Base-by-base conservation (phyloP, 2,797 vertebrate genomes). In the Loriculus beryllinus region DNA sequence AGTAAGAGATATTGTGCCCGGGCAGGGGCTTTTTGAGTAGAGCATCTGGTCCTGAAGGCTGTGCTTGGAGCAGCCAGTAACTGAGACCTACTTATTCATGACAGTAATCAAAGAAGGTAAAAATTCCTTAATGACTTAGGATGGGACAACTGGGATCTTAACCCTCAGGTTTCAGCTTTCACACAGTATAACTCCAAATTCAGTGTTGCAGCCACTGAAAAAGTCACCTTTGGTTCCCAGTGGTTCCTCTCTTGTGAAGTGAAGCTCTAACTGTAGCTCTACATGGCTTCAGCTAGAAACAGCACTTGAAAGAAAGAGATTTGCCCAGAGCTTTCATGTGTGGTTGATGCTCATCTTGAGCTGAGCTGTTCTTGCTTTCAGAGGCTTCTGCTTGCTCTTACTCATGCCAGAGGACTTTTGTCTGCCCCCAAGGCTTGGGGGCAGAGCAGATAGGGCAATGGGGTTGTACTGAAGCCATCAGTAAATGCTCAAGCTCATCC, bases 201-300 rank as follows among this genome's bases (percentile, higher is more conserved):
- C 42, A 60, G 31, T 37, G 28, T 16, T 71, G 28, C 52, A 81
- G 62, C 33, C 29, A 14, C 3, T 49, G 33, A 60, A 60, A 86
- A 86, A 83, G 25, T 51, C 57, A 37, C 45, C 26, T 81, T 63
- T 28, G 17, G 3, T 47, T 56, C 14, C 72, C 43, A 59, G 60
- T 62, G 26, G 39, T 15, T 79, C 33, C 29, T 57, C 21, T 74
- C 29, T 29, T 5, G 2, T 51, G 48, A 60, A 8, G 10, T 25
- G 22, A 54, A 84, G 9, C 31, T 43, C 7, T 0, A 54, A 4
- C 12, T 31, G 15, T 9, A 40, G 3, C 45, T 84, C 29, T 29
- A 0, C 0, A 0, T 23, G 37, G 15, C 71, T 82, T 65, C 20
- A 26, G 7, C 40, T 39, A 13, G 16, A 84, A 16, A 26, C 23